phyloP scores from a whole-genome alignment of 2,113 vertebrate genomes.

The Chaetodon trifascialis region DNA sequence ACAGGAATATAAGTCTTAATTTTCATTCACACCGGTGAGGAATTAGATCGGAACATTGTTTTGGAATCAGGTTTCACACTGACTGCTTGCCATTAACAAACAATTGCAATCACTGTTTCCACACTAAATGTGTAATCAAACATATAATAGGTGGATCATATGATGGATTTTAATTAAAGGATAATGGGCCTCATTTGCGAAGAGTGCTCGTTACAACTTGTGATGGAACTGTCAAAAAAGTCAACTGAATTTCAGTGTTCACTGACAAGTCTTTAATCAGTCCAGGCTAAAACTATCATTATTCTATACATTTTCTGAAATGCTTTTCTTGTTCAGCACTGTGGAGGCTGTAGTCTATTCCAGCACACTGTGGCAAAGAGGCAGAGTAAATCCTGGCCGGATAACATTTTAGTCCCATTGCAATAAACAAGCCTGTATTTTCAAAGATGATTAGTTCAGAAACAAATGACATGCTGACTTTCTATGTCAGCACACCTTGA shows the following conservation, averaged over 20 bases:
- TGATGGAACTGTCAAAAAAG: neutral
- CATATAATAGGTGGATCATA: neutral
- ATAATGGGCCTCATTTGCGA: neutral
- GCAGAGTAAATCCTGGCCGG: too few species aligned
- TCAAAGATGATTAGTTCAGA: too few species aligned
- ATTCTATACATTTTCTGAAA: neutral
- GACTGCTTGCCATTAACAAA: neutral
- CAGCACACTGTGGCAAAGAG: too few species aligned
- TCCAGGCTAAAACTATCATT: neutral
- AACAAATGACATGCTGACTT: too few species aligned
- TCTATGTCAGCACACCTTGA: too few species aligned
- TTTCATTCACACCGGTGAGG: neutral
- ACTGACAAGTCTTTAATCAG: neutral
- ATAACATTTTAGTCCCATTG: too few species aligned
- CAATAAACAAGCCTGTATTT: too few species aligned
- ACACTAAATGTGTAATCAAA: neutral
- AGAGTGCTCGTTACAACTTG: neutral
- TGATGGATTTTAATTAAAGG: neutral
- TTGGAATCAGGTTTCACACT: neutral
- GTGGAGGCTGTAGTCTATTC: neutral
- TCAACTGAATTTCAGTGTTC: neutral
- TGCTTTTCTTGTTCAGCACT: neutral
- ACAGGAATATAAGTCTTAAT: neutral
- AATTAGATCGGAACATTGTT: neutral
- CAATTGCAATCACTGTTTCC: neutral